Conservation (phyloP, 2,113 vertebrate genomes). For the Ploceus nigricollis region DNA sequence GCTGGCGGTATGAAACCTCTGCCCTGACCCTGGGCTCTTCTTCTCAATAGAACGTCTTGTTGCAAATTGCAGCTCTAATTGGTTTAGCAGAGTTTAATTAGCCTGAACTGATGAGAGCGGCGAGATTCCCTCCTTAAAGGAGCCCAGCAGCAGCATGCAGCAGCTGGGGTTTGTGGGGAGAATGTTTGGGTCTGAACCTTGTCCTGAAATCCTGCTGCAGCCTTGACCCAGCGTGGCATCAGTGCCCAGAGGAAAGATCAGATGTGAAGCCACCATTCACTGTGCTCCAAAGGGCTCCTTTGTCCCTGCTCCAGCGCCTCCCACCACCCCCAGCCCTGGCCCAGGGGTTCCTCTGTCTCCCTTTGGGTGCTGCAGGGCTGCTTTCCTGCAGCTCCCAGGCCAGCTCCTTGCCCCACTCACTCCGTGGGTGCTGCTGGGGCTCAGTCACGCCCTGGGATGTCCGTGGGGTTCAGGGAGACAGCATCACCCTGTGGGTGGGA, state of each 20-base stretch:
- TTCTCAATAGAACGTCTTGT: not conserved
- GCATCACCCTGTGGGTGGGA: fast-evolving
- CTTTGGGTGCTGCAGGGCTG: not conserved
- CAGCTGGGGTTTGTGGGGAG: not conserved
- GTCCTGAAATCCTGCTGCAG: not conserved
- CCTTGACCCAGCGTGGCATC: not conserved
- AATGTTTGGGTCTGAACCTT: not conserved
- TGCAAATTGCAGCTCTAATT: conserved; percentile 64
- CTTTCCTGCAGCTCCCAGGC: not conserved
- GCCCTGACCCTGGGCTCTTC: conserved; percentile 36
- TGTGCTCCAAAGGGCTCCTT: conserved; percentile 27
- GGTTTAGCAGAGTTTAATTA: conserved; percentile 59
- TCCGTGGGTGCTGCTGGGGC: not conserved
- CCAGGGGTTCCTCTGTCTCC: not conserved
- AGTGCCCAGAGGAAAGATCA: conserved; percentile 51
- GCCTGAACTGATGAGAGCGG: conserved; percentile 45
- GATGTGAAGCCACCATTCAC: conserved; percentile 28
- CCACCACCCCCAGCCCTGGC: not conserved
- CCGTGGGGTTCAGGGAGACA: not conserved
- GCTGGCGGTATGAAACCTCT: not conserved
- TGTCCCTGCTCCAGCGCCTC: not conserved
- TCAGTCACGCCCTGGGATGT: fast-evolving
- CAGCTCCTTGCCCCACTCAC: not conserved
- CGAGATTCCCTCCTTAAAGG: conserved; percentile 37
- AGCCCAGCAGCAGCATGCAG: not conserved